A percentile compares a stretch with the other conserved stretches of the same genome.
phyloP scores from a whole-genome alignment of 2,888 invertebrate species.

The Teleiodes luculella region DNA sequence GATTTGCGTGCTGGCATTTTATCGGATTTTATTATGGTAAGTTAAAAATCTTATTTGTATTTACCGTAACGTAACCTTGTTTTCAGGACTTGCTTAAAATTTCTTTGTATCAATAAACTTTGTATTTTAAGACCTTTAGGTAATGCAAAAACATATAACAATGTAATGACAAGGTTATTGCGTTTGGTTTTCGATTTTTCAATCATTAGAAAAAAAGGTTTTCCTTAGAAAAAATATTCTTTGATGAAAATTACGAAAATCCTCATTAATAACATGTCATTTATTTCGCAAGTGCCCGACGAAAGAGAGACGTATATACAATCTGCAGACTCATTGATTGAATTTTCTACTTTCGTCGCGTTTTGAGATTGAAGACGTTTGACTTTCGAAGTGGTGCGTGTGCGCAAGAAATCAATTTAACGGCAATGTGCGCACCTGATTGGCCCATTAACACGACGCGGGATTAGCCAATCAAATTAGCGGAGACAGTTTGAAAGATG shows the following conservation, averaged over 20 bases:
- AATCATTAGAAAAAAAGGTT: neutral
- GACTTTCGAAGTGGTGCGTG: constrained; percentile 5
- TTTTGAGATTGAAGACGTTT: constrained; percentile 10
- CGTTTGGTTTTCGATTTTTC: too few species aligned
- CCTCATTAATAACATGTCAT: too few species aligned
- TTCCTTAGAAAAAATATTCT: neutral
- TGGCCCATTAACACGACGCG: constrained; percentile 3
- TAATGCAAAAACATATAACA: too few species aligned
- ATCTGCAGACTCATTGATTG: constrained; percentile 12
- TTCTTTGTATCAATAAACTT: too few species aligned
- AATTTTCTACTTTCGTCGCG: constrained; percentile 11
- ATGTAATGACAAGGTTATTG: too few species aligned
- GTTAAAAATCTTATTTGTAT: constrained; percentile 18
- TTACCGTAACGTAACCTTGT: neutral
- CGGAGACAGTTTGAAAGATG: neutral
- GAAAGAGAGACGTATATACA: constrained; percentile 5
- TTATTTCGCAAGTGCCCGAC: neutral
- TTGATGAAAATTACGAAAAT: neutral
- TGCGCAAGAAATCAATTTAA: constrained; percentile 5
- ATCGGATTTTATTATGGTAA: constrained; percentile 31
- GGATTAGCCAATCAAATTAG: neutral
- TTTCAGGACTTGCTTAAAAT: neutral
- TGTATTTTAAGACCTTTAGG: too few species aligned
- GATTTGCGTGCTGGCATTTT: constrained; percentile 20
- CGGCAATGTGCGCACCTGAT: constrained; percentile 1